Conservation (phyloP, 2,888 invertebrate genomes). For the Phaonia tiefii region DNA sequence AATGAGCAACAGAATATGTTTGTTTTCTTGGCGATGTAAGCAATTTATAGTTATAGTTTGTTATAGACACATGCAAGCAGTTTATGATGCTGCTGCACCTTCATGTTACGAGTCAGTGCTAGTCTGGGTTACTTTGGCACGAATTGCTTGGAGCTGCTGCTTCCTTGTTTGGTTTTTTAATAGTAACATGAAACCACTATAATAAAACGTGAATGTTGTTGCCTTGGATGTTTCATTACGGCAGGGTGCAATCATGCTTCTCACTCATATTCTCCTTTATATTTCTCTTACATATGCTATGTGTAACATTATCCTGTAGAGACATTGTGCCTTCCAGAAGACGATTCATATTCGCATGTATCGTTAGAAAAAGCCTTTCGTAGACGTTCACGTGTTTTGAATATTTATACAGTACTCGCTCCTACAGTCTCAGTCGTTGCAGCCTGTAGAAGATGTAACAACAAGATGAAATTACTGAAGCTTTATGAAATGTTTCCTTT, state of each 20-base stretch:
- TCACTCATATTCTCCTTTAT: neutral
- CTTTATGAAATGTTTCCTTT: neutral
- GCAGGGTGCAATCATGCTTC: neutral
- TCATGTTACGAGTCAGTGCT: too few relatives aligned
- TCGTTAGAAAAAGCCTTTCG: slow-evolving; percentile 31
- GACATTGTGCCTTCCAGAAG: too few relatives aligned
- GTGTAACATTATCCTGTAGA: too few relatives aligned
- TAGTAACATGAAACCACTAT: slow-evolving; percentile 54
- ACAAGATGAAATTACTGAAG: neutral
- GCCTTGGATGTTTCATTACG: neutral
- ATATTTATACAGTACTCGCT: slow-evolving; percentile 46
- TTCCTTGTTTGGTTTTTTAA: slow-evolving; percentile 18
- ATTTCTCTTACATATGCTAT: too few relatives aligned
- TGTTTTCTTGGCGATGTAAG: neutral
- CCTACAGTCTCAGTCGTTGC: neutral
- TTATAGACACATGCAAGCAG: neutral
- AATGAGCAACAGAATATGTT: too few relatives aligned
- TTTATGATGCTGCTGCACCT: too few relatives aligned
- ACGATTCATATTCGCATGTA: too few relatives aligned
- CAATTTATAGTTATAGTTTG: slow-evolving; percentile 7
- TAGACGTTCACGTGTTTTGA: slow-evolving; percentile 57
- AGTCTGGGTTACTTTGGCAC: too few relatives aligned
- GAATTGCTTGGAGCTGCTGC: neutral
- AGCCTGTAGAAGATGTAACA: neutral
- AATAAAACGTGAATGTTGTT: slow-evolving; percentile 45